Conservation (phyloP, 2,888 invertebrate genomes). For the Boloria euphrosyne region DNA sequence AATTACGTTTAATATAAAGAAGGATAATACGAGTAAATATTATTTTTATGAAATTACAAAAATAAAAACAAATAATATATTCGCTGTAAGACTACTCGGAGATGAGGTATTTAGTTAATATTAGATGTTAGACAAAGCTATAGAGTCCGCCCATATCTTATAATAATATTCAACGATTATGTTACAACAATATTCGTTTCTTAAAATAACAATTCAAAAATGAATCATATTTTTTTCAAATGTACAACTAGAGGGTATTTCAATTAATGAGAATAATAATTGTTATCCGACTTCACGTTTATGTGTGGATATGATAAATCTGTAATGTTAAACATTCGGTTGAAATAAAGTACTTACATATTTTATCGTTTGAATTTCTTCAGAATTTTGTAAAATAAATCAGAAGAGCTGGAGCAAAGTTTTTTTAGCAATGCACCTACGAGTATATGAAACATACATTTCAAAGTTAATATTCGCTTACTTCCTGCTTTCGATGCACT, state of each 20-base stretch:
- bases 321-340: too few species aligned
- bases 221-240: too few species aligned
- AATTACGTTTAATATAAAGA: too few species aligned
- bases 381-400: not conserved
- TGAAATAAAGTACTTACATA: too few species aligned
- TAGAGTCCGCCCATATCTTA: not conserved
- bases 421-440: conserved; percentile 12
- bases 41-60: not conserved
- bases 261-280: too few species aligned
- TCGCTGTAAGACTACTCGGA: conserved; percentile 1
- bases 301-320: too few species aligned
- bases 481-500: conserved; percentile 23
- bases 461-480: conserved; percentile 22
- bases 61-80: conserved; percentile 6
- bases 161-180: not conserved
- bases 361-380: not conserved
- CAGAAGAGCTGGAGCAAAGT: not conserved
- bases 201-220: too few species aligned
- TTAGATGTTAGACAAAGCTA: conserved; percentile 5
- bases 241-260: too few species aligned
- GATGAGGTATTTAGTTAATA: conserved; percentile 14
- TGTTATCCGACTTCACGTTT: too few species aligned
- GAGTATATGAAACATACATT: conserved; percentile 13
- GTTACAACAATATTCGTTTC: not conserved
- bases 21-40: not conserved